phyloP scores from a whole-genome alignment of 2,888 invertebrate species.

The Melolontha melolontha region DNA sequence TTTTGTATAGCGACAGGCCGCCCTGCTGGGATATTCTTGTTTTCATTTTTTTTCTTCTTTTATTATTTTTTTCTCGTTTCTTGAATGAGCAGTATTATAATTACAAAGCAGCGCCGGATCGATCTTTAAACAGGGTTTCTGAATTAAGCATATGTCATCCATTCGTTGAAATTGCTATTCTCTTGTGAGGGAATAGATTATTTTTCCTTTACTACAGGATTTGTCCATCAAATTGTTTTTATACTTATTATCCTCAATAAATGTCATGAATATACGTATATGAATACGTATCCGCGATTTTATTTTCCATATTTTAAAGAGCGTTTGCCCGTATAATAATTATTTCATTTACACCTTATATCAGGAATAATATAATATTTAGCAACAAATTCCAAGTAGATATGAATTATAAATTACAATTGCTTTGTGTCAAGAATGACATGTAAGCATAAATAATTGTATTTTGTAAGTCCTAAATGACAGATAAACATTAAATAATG shows the following conservation, averaged over 20 bases:
- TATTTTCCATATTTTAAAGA: too few species aligned
- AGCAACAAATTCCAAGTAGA: too few species aligned
- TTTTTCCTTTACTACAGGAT: constrained; percentile 2
- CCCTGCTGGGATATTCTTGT: constrained; percentile 30
- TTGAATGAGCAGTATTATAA: constrained; percentile 26
- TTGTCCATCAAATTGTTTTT: constrained; percentile 18
- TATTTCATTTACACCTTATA: too few species aligned
- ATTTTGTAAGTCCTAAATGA: too few species aligned
- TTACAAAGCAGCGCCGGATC: constrained; percentile 19
- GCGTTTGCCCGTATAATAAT: too few species aligned
- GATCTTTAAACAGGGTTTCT: constrained; percentile 30
- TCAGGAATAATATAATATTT: too few species aligned
- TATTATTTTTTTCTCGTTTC: constrained; percentile 24
- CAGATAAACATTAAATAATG: too few species aligned
- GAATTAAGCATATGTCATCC: constrained; percentile 35
- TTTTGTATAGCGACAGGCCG: constrained; percentile 25
- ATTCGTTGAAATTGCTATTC: constrained; percentile 17
- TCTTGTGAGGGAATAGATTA: constrained; percentile 7
- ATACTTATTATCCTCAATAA: background rate
- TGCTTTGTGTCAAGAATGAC: too few species aligned
- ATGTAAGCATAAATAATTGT: too few species aligned
- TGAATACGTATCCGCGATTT: too few species aligned
- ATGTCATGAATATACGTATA: too few species aligned
- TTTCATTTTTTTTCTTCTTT: constrained; percentile 3
- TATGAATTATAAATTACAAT: too few species aligned